Percentiles rank a stretch among this genome's conserved stretches.
Evolutionary conservation across 2,797 vertebrate genomes (phyloP).

Genomic region (Eremophila alpestris): DNA sequence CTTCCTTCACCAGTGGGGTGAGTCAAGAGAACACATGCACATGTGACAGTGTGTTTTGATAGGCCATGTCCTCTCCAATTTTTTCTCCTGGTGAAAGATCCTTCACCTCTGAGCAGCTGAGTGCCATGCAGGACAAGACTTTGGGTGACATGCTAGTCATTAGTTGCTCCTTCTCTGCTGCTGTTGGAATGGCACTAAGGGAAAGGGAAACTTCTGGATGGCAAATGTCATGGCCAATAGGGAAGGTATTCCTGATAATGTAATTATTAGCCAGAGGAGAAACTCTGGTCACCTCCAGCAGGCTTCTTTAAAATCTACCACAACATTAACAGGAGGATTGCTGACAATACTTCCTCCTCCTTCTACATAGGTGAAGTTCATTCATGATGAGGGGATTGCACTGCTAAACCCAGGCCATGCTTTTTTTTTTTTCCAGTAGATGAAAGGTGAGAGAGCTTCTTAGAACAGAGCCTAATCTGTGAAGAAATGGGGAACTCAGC

Average conservation of each 20-base stretch:
- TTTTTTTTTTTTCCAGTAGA: neutral
- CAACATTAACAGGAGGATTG: neutral
- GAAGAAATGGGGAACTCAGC: neutral
- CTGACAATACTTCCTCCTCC: neutral
- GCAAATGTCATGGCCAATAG: neutral
- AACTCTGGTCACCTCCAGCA: neutral
- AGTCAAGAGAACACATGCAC: neutral
- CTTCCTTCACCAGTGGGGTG: neutral
- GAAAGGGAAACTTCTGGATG: neutral
- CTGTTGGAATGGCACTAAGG: neutral
- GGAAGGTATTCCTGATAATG: neutral
- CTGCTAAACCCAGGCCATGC: neutral
- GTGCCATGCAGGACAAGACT: neutral
- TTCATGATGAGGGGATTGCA: neutral
- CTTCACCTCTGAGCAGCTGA: neutral
- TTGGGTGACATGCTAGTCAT: neutral
- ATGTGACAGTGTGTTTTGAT: neutral
- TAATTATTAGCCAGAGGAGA: neutral
- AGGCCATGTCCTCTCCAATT: neutral
- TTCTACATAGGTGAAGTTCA: neutral
- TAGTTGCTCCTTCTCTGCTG: neutral
- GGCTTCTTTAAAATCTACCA: neutral
- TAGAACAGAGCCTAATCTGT: neutral
- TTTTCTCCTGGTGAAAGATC: neutral
- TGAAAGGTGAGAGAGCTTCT: slow-evolving; percentile 9